Percentiles rank a stretch among this genome's conserved stretches.
These are phyloP conservation scores for Struthio camelus DNA, from an alignment of 2,113 vertebrate species.

Conservation along the genomic window DNA sequence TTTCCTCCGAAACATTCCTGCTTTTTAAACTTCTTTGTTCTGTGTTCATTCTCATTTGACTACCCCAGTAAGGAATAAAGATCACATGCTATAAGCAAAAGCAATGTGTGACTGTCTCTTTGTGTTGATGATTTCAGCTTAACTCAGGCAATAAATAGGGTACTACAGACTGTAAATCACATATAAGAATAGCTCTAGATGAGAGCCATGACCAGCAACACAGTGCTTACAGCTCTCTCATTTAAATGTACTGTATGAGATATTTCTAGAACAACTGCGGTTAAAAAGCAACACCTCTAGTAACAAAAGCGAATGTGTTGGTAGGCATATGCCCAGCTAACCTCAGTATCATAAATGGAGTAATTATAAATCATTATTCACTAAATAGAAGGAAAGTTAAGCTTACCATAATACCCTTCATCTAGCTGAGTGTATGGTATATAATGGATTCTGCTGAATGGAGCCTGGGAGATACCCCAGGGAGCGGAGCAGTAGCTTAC, in stretches of 20 bases:
- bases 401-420: slow-evolving; percentile 47
- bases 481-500: slow-evolving; percentile 57
- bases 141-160: not conserved
- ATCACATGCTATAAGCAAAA: not conserved
- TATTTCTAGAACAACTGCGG: not conserved
- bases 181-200: not conserved
- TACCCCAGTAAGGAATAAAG: not conserved
- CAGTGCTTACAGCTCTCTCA: not conserved
- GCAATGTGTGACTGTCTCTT: not conserved
- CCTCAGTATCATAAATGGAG: slow-evolving; percentile 8
- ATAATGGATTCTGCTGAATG: slow-evolving; percentile 7
- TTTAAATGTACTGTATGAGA: not conserved
- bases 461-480: slow-evolving; percentile 37
- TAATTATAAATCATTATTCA: slow-evolving; percentile 51
- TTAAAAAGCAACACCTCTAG: slow-evolving; percentile 32
- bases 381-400: slow-evolving; percentile 26
- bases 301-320: not conserved
- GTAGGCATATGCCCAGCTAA: slow-evolving; percentile 27
- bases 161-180: not conserved
- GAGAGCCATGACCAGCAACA: not conserved
- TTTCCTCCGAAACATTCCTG: not conserved
- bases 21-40: not conserved
- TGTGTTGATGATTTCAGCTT: not conserved
- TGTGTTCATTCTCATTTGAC: not conserved
- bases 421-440: slow-evolving; percentile 2